phyloP scores from a whole-genome alignment of 1,140 invertebrate species.

The Monomorium pharaonis region DNA sequence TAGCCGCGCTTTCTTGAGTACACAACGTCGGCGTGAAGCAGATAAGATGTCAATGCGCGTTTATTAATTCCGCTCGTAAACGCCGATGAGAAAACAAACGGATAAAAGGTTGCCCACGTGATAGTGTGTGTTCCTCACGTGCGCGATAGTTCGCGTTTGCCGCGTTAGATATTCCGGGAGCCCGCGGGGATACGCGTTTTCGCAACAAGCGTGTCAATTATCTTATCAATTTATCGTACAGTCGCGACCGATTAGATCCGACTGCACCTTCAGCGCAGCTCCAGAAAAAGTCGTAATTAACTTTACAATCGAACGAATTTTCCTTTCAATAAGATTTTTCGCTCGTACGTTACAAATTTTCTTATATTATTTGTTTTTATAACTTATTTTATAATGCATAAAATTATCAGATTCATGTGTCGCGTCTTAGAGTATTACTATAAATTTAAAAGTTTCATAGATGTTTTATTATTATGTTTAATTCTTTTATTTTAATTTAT shows the following conservation, averaged over 20 bases:
- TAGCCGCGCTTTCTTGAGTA: conserved; percentile 26
- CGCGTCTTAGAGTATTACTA: no score
- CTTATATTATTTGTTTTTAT: neutral
- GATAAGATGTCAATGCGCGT: conserved; percentile 49
- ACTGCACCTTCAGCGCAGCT: neutral
- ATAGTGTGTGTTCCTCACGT: neutral
- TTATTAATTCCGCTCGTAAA: conserved; percentile 55
- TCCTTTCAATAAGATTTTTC: neutral
- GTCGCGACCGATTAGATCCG: neutral
- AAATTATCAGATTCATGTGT: neutral
- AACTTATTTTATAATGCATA: neutral
- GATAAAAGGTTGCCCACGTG: conserved; percentile 30
- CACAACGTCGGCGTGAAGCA: conserved; percentile 18
- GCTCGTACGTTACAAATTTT: neutral
- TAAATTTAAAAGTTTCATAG: no score
- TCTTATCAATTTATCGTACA: conserved; percentile 68
- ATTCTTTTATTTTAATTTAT: no score
- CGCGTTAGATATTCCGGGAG: conserved; percentile 37
- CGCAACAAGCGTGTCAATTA: conserved; percentile 68
- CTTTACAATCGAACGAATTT: neutral
- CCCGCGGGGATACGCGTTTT: conserved; percentile 47
- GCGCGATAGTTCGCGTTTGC: conserved; percentile 4
- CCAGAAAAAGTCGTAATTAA: conserved; percentile 29
- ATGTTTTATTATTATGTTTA: no score
- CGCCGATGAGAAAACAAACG: conserved; percentile 28